Base-by-base conservation (phyloP, 2,888 invertebrate genomes). In the Lissocephala sabroskyi region DNA sequence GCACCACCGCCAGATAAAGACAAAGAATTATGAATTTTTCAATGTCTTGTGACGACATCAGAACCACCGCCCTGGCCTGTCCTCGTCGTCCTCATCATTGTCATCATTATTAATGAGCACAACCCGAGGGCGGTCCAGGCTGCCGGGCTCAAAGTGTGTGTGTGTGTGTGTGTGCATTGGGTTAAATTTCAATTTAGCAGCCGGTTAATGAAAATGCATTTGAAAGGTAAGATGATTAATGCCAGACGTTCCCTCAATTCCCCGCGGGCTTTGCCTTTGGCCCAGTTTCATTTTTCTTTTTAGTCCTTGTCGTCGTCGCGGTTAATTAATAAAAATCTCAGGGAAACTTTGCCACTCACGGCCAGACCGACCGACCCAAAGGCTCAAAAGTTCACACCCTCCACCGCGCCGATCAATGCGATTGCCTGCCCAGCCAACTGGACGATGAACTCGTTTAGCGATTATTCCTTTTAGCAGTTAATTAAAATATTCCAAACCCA, bases 141-240 rank as follows among this genome's bases (percentile, higher is more conserved):
- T 5, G 23, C 23, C 23, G 3, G 23, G 3, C 23, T 23, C 23
- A 23, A 10, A 29, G n/a, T 16, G 14, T 28, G 42, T 23, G 45
- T 43, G 40, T 11, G 35, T 44, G 46, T 56, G 44, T 47, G n/a
- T n/a, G n/a, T 32, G 18, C 49, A 49, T 54, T 40, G 23, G 28
- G 19, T 42, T 32, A 54, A 50, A 49, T 54, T 58, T 58, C 40
- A 59, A 50, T 54, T 58, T 40, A 40, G 42, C 42, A 32, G 32
- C 9, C 39, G 41, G 29, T 37, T 53, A 59, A 46, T 46, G 44
- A 29, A 47, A 47, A 37, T 62, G 46, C 48, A 47, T 46, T 58
- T 48, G 37, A 65, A 49, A 51, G 43, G 41, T 49, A 28, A 62
- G 54, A 50, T 58, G 46, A 58, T 66, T 43, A 51, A 55, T 59